Evolutionary conservation across 37 sponge, comb jelly and placozoan genomes (phyloP).

Genomic region (Aplysina aerophoba): DNA sequence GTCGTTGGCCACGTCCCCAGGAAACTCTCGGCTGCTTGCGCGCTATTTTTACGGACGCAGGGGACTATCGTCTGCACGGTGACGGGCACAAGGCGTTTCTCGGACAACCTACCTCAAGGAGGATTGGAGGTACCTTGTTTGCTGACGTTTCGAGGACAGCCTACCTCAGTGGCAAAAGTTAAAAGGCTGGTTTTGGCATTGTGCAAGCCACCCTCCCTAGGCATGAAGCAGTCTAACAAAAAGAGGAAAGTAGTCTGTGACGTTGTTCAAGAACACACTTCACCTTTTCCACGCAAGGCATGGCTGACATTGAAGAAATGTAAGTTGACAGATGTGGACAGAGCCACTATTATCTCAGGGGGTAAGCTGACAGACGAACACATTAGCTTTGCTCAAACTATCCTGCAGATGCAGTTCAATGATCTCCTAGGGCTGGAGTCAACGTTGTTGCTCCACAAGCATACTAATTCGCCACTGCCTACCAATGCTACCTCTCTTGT

Average conservation of each 20-base stretch:
- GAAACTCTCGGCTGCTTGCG: slow-evolving; percentile 40
- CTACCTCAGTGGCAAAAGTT: too few species aligned
- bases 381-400: slow-evolving; percentile 44
- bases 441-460: not conserved
- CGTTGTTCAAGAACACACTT: too few species aligned
- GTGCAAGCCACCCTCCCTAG: too few species aligned
- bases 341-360: too few species aligned
- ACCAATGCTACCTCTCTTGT: not conserved
- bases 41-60: slow-evolving; percentile 17
- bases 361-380: slow-evolving; percentile 32
- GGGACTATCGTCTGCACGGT: slow-evolving; percentile 47
- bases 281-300: too few species aligned
- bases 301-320: too few species aligned
- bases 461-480: too few species aligned
- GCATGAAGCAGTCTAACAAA: too few species aligned
- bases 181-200: too few species aligned
- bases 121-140: slow-evolving; percentile 53
- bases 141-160: slow-evolving; percentile 33
- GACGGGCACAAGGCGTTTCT: slow-evolving; percentile 16
- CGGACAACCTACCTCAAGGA: slow-evolving; percentile 52
- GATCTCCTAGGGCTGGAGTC: not conserved
- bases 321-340: too few species aligned
- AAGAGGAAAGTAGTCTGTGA: too few species aligned
- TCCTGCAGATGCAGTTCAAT: slow-evolving; percentile 5
- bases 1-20: slow-evolving; percentile 55